Conservation (phyloP, 1,140 invertebrate species). For the Sarcophaga bullata region DNA sequence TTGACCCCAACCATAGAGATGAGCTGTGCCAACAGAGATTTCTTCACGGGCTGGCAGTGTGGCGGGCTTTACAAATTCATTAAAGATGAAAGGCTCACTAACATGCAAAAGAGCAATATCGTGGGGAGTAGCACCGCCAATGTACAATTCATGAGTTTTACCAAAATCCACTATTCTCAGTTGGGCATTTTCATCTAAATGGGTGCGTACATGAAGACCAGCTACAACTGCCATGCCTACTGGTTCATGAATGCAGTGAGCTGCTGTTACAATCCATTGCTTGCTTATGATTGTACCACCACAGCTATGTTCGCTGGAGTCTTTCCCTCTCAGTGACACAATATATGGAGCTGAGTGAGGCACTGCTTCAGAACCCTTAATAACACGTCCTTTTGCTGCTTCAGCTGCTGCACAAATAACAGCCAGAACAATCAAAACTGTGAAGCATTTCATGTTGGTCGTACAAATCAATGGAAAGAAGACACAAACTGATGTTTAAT, state of each 20-base stretch:
- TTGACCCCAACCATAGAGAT: conserved; percentile 67
- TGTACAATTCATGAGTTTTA: conserved; percentile 66
- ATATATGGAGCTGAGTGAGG: conserved; percentile 53
- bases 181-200: conserved; percentile 50
- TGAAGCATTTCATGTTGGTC: neutral
- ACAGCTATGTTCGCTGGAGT: conserved; percentile 49
- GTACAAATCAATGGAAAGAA: neutral
- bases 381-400: conserved; percentile 56
- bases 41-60: conserved; percentile 63
- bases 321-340: neutral
- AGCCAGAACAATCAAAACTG: neutral
- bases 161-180: conserved; percentile 32
- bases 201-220: conserved; percentile 60
- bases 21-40: conserved; percentile 52
- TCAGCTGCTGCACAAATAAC: neutral
- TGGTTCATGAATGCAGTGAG: conserved; percentile 47
- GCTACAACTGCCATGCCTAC: conserved; percentile 38
- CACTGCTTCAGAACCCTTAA: conserved; percentile 54
- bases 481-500: neutral
- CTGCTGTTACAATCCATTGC: conserved; percentile 50
- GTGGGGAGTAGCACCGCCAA: conserved; percentile 67
- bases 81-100: conserved; percentile 67
- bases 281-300: conserved; percentile 45
- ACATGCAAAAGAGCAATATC: conserved; percentile 73
- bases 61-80: conserved; percentile 50